These are phyloP conservation scores for Diplosoma virens DNA, from an alignment of 23 tunicate genomes.

Conservation along the genomic window DNA sequence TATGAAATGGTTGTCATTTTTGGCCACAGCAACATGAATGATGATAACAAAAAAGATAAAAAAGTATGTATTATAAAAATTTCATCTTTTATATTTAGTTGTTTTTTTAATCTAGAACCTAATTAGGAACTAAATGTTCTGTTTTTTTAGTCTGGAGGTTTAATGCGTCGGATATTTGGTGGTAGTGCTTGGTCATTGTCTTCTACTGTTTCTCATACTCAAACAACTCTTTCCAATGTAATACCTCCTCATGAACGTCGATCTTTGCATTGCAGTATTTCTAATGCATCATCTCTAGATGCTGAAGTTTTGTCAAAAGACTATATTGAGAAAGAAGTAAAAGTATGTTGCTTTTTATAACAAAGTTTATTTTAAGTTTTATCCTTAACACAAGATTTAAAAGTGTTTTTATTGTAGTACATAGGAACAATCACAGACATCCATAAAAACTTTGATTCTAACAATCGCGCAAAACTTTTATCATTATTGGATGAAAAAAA, in stretches of 20 bases:
- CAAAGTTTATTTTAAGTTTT: not conserved
- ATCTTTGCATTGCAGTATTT: conserved; percentile 64
- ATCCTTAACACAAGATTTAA: not conserved
- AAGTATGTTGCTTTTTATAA: no score
- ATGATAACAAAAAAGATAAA: no score
- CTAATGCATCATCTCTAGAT: conserved; percentile 46
- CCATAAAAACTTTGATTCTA: conserved; percentile 43
- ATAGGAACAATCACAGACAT: conserved; percentile 64
- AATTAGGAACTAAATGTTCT: not conserved
- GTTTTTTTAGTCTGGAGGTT: conserved; percentile 5
- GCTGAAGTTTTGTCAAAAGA: conserved; percentile 58
- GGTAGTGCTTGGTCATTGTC: conserved; percentile 22
- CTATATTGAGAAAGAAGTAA: conserved; percentile 73
- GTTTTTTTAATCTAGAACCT: no score
- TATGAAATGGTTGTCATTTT: no score
- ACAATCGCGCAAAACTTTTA: conserved; percentile 43
- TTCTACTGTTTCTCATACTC: not conserved
- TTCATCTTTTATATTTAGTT: no score
- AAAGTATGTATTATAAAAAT: no score
- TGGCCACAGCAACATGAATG: no score
- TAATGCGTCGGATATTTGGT: conserved; percentile 44
- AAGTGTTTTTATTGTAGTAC: conserved; percentile 35
- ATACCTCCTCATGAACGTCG: conserved; percentile 68
- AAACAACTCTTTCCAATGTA: not conserved
- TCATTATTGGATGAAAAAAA: conserved; percentile 73